Evolutionary conservation across 2,797 vertebrate species (phyloP).

Genomic region (Cossypha caffra): DNA sequence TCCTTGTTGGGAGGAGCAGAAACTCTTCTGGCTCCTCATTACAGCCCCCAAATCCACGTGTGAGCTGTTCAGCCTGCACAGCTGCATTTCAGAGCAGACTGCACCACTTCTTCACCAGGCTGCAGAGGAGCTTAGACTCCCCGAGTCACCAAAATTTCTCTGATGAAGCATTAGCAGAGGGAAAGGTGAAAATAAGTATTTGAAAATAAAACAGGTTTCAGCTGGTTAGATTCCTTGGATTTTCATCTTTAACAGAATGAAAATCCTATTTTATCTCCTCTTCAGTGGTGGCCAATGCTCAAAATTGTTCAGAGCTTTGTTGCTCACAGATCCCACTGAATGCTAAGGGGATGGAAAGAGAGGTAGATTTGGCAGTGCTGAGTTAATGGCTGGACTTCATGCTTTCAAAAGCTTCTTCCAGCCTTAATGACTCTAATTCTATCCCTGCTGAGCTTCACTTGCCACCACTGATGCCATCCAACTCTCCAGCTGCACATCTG

Average conservation of each 20-base stretch:
- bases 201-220: neutral
- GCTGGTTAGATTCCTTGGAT: neutral
- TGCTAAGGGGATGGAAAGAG: neutral
- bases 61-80: neutral
- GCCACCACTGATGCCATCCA: neutral
- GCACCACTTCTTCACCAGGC: neutral
- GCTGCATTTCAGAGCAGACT: neutral
- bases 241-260: neutral
- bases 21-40: neutral
- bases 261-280: neutral
- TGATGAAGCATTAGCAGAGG: neutral
- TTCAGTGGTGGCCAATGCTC: rapidly evolving
- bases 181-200: neutral
- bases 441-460: neutral
- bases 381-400: neutral
- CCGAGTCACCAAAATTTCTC: neutral
- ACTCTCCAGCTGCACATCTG: neutral
- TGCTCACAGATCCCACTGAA: neutral
- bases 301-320: neutral
- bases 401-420: neutral
- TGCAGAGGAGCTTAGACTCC: neutral
- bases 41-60: rapidly evolving
- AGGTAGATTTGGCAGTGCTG: neutral
- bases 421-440: neutral
- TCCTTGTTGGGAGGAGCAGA: neutral